phyloP scores from a whole-genome alignment of 2,797 vertebrate genomes.

The Propithecus perrieri region DNA sequence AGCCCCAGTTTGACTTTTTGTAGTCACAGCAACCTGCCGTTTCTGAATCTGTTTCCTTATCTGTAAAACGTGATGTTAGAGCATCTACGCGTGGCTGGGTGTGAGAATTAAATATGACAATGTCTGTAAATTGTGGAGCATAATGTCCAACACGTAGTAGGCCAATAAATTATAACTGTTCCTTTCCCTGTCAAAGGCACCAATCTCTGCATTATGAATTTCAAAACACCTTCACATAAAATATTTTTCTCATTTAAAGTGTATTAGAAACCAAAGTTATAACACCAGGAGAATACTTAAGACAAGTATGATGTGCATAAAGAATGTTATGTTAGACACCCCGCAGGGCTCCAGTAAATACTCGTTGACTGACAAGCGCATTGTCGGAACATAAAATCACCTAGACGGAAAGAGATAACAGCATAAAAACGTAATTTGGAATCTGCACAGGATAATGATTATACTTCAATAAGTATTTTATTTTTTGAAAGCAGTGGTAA shows the following conservation, averaged over 20 bases:
- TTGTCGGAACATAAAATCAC: conserved; percentile 44
- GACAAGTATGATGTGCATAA: conserved; percentile 25
- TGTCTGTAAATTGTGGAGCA: background rate
- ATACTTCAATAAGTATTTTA: conserved; percentile 36
- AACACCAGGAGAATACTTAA: conserved; percentile 54
- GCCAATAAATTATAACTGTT: conserved; percentile 1
- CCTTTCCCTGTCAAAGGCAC: conserved; percentile 16
- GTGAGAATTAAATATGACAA: background rate
- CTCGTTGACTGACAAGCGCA: conserved; percentile 59
- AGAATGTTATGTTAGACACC: conserved; percentile 16
- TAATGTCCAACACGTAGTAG: background rate
- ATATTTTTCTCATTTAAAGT: conserved; percentile 60
- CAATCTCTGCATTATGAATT: conserved; percentile 45
- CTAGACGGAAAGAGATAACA: conserved; percentile 32
- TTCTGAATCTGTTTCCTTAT: background rate
- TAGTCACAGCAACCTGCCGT: background rate
- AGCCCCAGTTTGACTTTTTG: background rate
- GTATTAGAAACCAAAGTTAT: conserved; percentile 54
- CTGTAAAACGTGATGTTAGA: background rate
- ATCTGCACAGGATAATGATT: conserved; percentile 44
- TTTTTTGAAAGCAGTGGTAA: conserved; percentile 36
- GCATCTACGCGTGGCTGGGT: too few relatives aligned
- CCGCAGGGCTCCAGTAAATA: conserved; percentile 58
- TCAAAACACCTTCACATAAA: conserved; percentile 41
- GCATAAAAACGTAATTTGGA: conserved; percentile 61